Evolutionary conservation across 2,888 invertebrate species (phyloP).

Genomic region (Hypomecis atomaria): DNA sequence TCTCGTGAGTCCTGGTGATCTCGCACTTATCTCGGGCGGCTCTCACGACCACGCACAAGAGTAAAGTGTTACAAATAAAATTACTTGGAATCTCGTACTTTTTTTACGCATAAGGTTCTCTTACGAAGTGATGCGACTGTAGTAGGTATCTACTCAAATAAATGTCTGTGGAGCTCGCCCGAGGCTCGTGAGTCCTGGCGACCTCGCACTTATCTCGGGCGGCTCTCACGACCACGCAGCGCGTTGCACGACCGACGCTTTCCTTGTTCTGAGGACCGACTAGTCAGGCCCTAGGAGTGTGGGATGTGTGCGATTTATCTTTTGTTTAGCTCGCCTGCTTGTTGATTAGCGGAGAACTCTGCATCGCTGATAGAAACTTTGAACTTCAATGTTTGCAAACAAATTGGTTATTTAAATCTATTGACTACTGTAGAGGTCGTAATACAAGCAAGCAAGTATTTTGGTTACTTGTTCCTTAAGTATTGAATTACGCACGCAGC

Average conservation of each 20-base stretch:
- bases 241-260: constrained; percentile 70
- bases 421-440: too few relatives aligned
- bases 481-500: too few relatives aligned
- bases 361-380: too few relatives aligned
- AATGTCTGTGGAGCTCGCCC: constrained; percentile 29
- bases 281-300: constrained; percentile 38
- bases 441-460: too few relatives aligned
- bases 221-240: constrained; percentile 79
- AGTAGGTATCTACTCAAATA: too few relatives aligned
- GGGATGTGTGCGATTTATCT: constrained; percentile 43
- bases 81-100: too few relatives aligned
- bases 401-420: too few relatives aligned
- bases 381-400: too few relatives aligned
- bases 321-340: constrained; percentile 22
- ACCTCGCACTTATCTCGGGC: constrained; percentile 79
- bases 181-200: constrained; percentile 51
- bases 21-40: constrained; percentile 76
- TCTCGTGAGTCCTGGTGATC: constrained; percentile 61
- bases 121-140: too few relatives aligned
- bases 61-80: too few relatives aligned
- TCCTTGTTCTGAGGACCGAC: constrained; percentile 20
- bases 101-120: too few relatives aligned
- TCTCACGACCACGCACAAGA: constrained; percentile 81
- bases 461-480: too few relatives aligned
- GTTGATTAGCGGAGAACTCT: constrained; percentile 2